Evolutionary conservation across 2,888 invertebrate genomes (phyloP).

Genomic region (Tipula lateralis): DNA sequence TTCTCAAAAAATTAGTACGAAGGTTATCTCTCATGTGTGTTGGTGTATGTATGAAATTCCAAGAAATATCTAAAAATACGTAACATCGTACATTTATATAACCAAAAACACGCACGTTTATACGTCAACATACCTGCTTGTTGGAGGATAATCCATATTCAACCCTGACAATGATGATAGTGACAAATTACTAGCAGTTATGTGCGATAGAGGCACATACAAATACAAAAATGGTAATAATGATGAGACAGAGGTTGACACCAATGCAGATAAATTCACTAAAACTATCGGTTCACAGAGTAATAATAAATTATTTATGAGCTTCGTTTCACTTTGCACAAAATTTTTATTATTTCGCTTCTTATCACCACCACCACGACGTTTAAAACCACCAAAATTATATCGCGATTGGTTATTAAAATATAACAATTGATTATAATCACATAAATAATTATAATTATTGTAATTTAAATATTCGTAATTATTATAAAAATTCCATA

Average conservation of each 20-base stretch:
- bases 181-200: background rate
- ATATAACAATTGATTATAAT: background rate
- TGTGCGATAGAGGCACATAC: background rate
- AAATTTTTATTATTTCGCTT: background rate
- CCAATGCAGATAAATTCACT: background rate
- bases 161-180: background rate
- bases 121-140: background rate
- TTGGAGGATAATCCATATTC: background rate
- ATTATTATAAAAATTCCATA: slow-evolving; percentile 6
- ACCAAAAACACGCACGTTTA: background rate
- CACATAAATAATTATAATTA: slow-evolving; percentile 24
- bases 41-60: background rate
- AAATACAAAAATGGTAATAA: background rate
- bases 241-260: background rate
- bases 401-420: background rate
- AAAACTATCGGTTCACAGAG: background rate
- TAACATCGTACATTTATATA: background rate
- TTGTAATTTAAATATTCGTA: slow-evolving; percentile 11
- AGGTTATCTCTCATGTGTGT: background rate
- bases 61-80: background rate
- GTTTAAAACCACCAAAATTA: background rate
- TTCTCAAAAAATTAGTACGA: background rate
- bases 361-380: background rate
- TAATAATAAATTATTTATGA: background rate
- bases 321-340: slow-evolving; percentile 5